Conservation (phyloP, 1,140 invertebrate genomes). For the Patella vulgata region DNA sequence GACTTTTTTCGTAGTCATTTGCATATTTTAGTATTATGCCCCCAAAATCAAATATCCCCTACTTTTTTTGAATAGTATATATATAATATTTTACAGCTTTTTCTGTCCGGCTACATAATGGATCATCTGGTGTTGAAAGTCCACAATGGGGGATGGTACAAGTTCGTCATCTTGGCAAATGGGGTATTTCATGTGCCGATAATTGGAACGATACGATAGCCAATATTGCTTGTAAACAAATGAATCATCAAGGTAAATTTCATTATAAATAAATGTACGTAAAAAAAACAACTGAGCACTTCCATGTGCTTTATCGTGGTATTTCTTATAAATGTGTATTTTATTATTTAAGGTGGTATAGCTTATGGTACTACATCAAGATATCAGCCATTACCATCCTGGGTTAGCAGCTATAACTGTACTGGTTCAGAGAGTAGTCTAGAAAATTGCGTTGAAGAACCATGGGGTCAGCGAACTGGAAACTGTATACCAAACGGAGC, state of each 20-base stretch:
- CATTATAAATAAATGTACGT: no score
- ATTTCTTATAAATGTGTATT: no score
- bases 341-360: conserved; percentile 20
- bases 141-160: conserved; percentile 77
- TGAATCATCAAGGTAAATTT: no score
- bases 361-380: conserved; percentile 41
- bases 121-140: conserved; percentile 74
- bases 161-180: no score
- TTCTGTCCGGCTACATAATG: conserved; percentile 69
- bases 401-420: conserved; percentile 74
- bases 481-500: conserved; percentile 43
- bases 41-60: no score
- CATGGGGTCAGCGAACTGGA: conserved; percentile 38
- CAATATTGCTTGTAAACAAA: conserved; percentile 44
- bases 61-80: no score
- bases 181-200: conserved; percentile 82
- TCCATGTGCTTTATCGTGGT: no score
- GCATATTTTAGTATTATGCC: no score
- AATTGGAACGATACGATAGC: conserved; percentile 76
- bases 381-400: conserved; percentile 60
- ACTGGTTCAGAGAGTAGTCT: conserved; percentile 39
- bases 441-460: conserved; percentile 36
- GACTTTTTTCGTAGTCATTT: no score
- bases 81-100: not conserved
- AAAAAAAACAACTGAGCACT: no score